Conservation (phyloP, 2,888 invertebrate species). For the Habroteleia sp. region DNA sequence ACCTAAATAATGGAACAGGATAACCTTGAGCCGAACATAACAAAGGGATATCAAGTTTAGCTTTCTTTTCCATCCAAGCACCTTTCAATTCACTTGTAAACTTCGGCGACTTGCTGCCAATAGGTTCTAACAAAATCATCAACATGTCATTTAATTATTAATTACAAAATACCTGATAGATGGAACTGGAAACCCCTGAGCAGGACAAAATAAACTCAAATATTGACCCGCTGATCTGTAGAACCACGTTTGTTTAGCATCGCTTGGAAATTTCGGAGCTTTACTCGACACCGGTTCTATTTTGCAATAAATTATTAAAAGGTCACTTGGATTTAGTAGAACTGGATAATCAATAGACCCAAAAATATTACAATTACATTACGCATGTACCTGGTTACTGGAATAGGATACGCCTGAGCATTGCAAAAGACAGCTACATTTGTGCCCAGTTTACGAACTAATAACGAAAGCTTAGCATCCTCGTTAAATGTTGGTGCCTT, state of each 20-base stretch:
- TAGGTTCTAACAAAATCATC: conserved; percentile 81
- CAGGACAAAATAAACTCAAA: conserved; percentile 87
- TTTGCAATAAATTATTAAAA: conserved; percentile 8
- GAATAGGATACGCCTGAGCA: conserved; percentile 82
- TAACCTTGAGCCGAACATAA: conserved; percentile 89
- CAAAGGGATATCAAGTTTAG: conserved; percentile 81
- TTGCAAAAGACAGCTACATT: conserved; percentile 81
- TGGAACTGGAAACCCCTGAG: conserved; percentile 88
- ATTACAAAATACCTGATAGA: conserved; percentile 80
- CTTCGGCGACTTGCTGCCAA: conserved; percentile 84
- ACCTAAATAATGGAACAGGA: conserved; percentile 84
- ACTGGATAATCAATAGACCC: no score
- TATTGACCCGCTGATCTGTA: conserved; percentile 84
- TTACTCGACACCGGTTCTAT: conserved; percentile 85
- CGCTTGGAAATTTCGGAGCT: conserved; percentile 80
- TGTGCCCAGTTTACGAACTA: conserved; percentile 73
- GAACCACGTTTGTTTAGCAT: conserved; percentile 82
- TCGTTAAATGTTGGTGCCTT: conserved; percentile 84
- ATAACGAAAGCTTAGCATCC: conserved; percentile 82
- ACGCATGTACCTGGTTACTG: conserved; percentile 82
- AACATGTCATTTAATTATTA: conserved; percentile 6
- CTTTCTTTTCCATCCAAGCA: conserved; percentile 75
- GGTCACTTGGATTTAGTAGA: no score
- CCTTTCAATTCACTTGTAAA: conserved; percentile 79
- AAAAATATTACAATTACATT: no score